Evolutionary conservation across 1,140 invertebrate genomes (phyloP).

Genomic region (Eubasilissa regina): DNA sequence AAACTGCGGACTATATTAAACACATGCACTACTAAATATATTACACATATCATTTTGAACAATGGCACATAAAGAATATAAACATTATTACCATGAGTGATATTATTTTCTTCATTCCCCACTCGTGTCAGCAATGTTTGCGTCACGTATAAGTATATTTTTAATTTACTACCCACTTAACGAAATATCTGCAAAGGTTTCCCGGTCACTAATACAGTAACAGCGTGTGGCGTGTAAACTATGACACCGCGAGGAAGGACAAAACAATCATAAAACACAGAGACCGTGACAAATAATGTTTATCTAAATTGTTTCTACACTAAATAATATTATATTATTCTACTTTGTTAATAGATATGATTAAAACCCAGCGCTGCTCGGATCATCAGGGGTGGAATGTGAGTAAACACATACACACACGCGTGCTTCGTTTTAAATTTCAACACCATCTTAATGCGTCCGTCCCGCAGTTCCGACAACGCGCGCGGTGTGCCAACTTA

Average conservation of each 20-base stretch:
- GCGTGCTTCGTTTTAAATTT: slow-evolving; percentile 7
- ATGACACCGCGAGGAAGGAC: too few species aligned
- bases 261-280: too few species aligned
- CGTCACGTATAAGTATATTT: neutral
- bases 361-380: too few species aligned
- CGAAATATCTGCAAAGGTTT: neutral
- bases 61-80: too few species aligned
- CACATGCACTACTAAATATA: too few species aligned
- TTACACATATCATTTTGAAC: too few species aligned
- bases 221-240: neutral
- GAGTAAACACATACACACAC: neutral
- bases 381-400: neutral
- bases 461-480: neutral
- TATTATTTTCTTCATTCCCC: too few species aligned
- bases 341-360: neutral
- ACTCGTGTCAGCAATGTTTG: neutral
- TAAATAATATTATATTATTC: neutral
- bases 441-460: slow-evolving; percentile 8
- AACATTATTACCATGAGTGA: too few species aligned
- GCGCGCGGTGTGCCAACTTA: neutral
- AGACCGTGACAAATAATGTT: too few species aligned
- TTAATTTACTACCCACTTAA: slow-evolving; percentile 14
- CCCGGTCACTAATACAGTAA: neutral
- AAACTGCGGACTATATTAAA: too few species aligned
- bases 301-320: neutral